These are phyloP conservation scores for Tenualosa thibaudeaui DNA, from an alignment of 2,797 vertebrate species.

Conservation along the genomic window DNA sequence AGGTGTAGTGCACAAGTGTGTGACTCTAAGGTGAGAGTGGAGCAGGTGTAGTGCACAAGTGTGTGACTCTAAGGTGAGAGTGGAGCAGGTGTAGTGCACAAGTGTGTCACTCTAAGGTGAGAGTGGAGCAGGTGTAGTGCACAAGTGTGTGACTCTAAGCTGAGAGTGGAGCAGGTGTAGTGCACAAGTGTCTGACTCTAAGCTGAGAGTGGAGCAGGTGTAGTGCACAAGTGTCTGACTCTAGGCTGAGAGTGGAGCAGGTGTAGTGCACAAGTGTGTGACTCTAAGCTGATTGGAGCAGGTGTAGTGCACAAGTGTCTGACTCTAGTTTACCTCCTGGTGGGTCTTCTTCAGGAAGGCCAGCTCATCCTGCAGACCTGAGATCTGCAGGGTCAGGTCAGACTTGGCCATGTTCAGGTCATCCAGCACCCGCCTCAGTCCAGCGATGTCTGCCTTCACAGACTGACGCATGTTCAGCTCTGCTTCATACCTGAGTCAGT, in stretches of 20 bases:
- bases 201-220: neutral
- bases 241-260: neutral
- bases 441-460: slow-evolving; percentile 83
- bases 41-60: too few relatives aligned
- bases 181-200: too few relatives aligned
- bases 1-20: neutral
- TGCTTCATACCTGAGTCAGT: slow-evolving; percentile 55
- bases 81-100: too few relatives aligned
- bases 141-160: too few relatives aligned
- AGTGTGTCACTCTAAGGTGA: too few relatives aligned
- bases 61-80: too few relatives aligned
- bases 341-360: slow-evolving; percentile 85
- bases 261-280: too few relatives aligned
- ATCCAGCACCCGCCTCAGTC: slow-evolving; percentile 80
- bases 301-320: neutral
- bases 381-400: slow-evolving; percentile 84
- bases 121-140: too few relatives aligned
- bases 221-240: neutral
- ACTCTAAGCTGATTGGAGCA: neutral
- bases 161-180: too few relatives aligned
- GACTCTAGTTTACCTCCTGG: slow-evolving; percentile 74
- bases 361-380: slow-evolving; percentile 82
- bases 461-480: slow-evolving; percentile 67
- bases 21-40: too few relatives aligned
- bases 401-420: slow-evolving; percentile 78